A percentile compares a stretch with the other conserved stretches of the same genome.
phyloP scores from a whole-genome alignment of 1,140 invertebrate species.

The Branchinecta lynchi region DNA sequence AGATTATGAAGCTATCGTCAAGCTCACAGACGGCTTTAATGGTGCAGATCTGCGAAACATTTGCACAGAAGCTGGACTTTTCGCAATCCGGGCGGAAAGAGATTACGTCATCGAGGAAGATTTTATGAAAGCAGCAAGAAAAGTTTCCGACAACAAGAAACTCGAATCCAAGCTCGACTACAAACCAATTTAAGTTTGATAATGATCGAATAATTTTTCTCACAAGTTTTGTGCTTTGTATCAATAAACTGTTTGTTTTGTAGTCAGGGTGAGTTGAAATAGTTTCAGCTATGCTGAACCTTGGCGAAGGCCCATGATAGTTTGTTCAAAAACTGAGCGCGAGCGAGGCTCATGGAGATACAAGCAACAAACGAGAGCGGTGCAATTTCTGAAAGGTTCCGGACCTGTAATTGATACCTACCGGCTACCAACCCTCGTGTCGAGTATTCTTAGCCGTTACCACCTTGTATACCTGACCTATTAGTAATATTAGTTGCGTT shows the following conservation, averaged over 20 bases:
- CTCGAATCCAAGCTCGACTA: constrained; percentile 98
- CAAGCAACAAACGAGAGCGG: too few relatives aligned
- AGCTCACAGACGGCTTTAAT: constrained; percentile 96
- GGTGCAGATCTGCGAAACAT: constrained; percentile 98
- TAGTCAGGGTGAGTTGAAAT: too few relatives aligned
- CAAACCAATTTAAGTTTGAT: constrained; percentile 71
- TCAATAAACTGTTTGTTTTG: background rate
- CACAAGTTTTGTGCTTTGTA: constrained; percentile 17
- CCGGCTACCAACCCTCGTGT: too few relatives aligned
- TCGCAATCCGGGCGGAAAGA: constrained; percentile 88
- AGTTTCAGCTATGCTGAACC: too few relatives aligned
- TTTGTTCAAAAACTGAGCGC: too few relatives aligned
- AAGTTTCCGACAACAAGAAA: constrained; percentile 98
- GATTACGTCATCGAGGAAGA: constrained; percentile 91
- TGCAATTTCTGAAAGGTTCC: too few relatives aligned
- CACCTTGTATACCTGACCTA: too few relatives aligned
- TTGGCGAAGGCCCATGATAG: too few relatives aligned
- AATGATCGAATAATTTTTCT: constrained; percentile 21
- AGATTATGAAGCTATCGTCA: constrained; percentile 98
- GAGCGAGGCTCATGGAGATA: too few relatives aligned
- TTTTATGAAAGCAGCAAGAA: constrained; percentile 99
- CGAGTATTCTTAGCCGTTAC: too few relatives aligned
- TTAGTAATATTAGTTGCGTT: too few relatives aligned
- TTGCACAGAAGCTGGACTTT: constrained; percentile 96
- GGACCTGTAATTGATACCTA: too few relatives aligned